These are phyloP conservation scores for Phragmatobia fuliginosa DNA, from an alignment of 2,888 invertebrate genomes.

Conservation along the genomic window DNA sequence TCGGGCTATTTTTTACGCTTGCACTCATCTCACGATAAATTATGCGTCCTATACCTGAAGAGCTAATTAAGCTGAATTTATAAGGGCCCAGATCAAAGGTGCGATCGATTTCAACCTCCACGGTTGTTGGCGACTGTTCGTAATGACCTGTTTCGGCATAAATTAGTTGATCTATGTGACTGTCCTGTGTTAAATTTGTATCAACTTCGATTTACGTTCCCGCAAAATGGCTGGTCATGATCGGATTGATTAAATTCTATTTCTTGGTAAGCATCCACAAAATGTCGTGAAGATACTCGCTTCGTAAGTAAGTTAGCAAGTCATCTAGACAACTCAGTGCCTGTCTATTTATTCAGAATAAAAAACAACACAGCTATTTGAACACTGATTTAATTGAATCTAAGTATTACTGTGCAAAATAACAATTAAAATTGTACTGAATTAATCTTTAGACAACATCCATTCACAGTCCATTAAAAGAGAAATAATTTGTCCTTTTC, in stretches of 20 bases:
- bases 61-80: conserved; percentile 54
- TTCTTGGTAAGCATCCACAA: conserved; percentile 24
- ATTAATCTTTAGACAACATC: conserved; percentile 23
- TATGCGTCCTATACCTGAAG: conserved; percentile 53
- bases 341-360: background rate
- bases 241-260: conserved; percentile 20
- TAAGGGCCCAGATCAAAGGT: conserved; percentile 51
- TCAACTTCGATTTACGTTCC: conserved; percentile 28
- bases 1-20: conserved; percentile 46
- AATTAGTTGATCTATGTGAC: conserved; percentile 41
- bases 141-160: conserved; percentile 44
- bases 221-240: conserved; percentile 36
- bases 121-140: conserved; percentile 42
- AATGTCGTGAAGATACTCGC: conserved; percentile 25
- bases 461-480: conserved; percentile 30
- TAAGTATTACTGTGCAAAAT: conserved; percentile 12
- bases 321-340: conserved; percentile 23
- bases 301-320: conserved; percentile 24
- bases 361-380: background rate
- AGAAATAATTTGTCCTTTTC: conserved; percentile 38
- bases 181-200: conserved; percentile 27
- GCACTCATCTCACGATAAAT: conserved; percentile 53
- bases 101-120: conserved; percentile 40
- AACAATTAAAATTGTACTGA: conserved; percentile 23
- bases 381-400: background rate